Evolutionary conservation across 2,113 vertebrate genomes (phyloP), one percentile per base, ranked within the genome.

Genomic region (Hippocampus guttulatus): DNA sequence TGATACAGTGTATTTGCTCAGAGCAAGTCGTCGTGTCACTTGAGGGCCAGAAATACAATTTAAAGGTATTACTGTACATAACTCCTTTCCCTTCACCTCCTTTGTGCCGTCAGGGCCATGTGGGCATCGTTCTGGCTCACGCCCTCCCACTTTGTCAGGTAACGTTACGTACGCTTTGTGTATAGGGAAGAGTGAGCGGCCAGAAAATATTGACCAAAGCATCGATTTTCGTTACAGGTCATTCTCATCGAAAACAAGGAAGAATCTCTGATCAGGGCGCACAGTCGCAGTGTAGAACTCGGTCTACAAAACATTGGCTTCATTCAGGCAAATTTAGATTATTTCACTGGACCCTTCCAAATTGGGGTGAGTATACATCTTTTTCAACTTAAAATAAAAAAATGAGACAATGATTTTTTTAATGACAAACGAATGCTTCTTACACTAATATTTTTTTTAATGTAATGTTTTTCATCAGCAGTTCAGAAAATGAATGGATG

Each of bases 171-270:
- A 33, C 15, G 16, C 27, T 61, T 60, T 27, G 6, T 16, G 27
- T 15, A 60, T 60, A 27, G 27, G 6, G 14, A 12, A 61, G 6
- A 20, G 58, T 33, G 58, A 61, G 58, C 1, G 1, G 16, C 15
- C 14, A 20, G 2, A 27, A 61, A 18, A 33, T 61, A 27, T 58
- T 58, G 55, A 58, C 55, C 27, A 61, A 30, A 14, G 23, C 11
- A 14, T 38, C 5, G 20, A 14, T 75, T 10, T 67, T 45, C 25
- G 6, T 72, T 85, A 27, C 82, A 99, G 97, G 92, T 99, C 76
- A 81, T 93, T 61, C 93, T 99, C 58, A 94, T 99, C 79, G 97
- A 99, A 91, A 99, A 98, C 89, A 99, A 99, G 87, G 97, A 98
- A 68, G 91, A 98, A 75, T 99, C 97, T 30, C 87, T 99, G 84